Evolutionary conservation across 2,888 invertebrate species (phyloP).

Genomic region (Ichneumoninae sp.): DNA sequence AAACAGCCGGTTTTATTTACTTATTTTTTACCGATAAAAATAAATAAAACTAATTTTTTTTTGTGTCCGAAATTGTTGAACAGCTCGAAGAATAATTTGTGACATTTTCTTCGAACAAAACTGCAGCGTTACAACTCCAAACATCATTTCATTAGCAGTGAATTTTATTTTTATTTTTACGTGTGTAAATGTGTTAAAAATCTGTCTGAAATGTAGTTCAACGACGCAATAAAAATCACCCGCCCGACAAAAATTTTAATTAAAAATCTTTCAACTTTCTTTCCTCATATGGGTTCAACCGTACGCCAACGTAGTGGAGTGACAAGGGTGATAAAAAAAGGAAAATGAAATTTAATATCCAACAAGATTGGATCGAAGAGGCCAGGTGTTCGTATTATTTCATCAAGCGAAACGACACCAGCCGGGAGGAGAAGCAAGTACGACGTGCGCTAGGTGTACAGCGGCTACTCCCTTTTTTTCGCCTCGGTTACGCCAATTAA

Average conservation of each 20-base stretch:
- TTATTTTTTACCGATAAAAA: too few species aligned
- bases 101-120: not conserved
- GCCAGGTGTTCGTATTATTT: constrained; percentile 71
- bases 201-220: not conserved
- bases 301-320: constrained; percentile 20
- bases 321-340: constrained; percentile 42
- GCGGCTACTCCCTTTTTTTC: constrained; percentile 71
- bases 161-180: not conserved
- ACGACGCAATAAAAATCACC: not conserved
- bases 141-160: not conserved
- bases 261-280: constrained; percentile 2
- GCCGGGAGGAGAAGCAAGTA: constrained; percentile 18
- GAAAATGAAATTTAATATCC: constrained; percentile 73
- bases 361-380: constrained; percentile 73
- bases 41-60: too few species aligned
- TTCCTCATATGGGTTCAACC: not conserved
- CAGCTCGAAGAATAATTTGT: not conserved
- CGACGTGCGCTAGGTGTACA: constrained; percentile 67
- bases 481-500: constrained; percentile 78
- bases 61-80: not conserved
- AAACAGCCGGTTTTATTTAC: too few species aligned
- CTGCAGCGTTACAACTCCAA: not conserved
- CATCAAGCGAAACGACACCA: constrained; percentile 55
- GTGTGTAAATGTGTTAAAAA: not conserved
- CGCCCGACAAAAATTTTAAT: not conserved